Conservation (phyloP, 2,888 invertebrate species). For the Fissipunctia ypsillon region DNA sequence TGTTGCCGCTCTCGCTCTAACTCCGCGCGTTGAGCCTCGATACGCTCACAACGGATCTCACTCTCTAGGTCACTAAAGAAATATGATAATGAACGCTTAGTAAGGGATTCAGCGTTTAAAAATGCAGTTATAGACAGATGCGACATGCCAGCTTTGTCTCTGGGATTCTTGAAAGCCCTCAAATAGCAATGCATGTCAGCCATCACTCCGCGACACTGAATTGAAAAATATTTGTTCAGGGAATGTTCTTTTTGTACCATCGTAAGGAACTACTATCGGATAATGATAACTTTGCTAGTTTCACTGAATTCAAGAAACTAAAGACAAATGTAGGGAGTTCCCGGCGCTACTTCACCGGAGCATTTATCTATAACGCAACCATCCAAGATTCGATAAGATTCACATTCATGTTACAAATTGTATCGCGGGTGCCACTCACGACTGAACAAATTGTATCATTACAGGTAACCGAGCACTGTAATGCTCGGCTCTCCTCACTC, state of each 20-base stretch:
- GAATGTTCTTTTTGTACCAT: not conserved
- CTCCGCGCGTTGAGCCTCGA: conserved; percentile 91
- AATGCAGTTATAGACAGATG: not conserved
- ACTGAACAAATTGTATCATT: no score
- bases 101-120: conserved; percentile 11
- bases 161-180: not conserved
- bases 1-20: conserved; percentile 91
- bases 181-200: not conserved
- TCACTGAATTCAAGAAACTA: not conserved
- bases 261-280: not conserved
- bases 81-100: conserved; percentile 10
- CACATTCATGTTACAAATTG: no score
- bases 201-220: not conserved
- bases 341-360: no score
- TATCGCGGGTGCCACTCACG: no score
- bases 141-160: not conserved
- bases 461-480: no score
- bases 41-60: conserved; percentile 91
- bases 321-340: not conserved
- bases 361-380: no score
- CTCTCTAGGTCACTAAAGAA: conserved; percentile 83
- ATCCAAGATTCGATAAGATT: no score
- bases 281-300: not conserved
- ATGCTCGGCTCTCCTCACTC: no score
- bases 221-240: not conserved